phyloP scores from a whole-genome alignment of 2,797 vertebrate genomes.

The Tokudaia muenninki region DNA sequence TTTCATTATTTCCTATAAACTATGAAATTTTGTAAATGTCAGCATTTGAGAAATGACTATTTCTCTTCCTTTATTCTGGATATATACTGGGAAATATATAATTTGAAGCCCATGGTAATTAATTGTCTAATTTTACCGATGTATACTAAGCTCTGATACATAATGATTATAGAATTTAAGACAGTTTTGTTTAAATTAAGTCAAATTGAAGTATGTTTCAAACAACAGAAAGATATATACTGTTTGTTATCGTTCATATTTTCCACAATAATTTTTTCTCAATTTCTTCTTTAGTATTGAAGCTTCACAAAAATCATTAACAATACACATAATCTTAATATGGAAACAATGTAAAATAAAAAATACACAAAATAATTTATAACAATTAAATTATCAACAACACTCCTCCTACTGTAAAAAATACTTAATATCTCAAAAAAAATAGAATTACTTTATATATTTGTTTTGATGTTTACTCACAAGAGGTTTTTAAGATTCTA shows the following conservation, averaged over 20 bases:
- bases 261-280: background rate
- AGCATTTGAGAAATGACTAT: constrained; percentile 63
- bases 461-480: background rate
- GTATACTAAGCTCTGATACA: background rate
- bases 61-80: constrained; percentile 27
- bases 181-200: background rate
- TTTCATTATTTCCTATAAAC: constrained; percentile 88
- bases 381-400: constrained; percentile 30
- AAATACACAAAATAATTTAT: background rate
- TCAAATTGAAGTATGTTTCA: background rate
- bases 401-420: background rate
- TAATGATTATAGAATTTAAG: background rate
- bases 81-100: constrained; percentile 38
- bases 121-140: background rate
- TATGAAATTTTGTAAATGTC: constrained; percentile 89
- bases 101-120: constrained; percentile 19
- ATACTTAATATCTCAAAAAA: background rate
- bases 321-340: background rate
- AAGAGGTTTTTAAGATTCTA: background rate
- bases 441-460: background rate
- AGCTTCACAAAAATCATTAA: background rate
- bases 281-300: background rate
- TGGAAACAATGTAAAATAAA: background rate
- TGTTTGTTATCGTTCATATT: background rate
- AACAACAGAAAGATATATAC: background rate